Percentiles rank a stretch among this genome's conserved stretches.
These are phyloP conservation scores for Illadopsis cleaveri DNA, from an alignment of 2,113 vertebrate genomes.

Conservation along the genomic window DNA sequence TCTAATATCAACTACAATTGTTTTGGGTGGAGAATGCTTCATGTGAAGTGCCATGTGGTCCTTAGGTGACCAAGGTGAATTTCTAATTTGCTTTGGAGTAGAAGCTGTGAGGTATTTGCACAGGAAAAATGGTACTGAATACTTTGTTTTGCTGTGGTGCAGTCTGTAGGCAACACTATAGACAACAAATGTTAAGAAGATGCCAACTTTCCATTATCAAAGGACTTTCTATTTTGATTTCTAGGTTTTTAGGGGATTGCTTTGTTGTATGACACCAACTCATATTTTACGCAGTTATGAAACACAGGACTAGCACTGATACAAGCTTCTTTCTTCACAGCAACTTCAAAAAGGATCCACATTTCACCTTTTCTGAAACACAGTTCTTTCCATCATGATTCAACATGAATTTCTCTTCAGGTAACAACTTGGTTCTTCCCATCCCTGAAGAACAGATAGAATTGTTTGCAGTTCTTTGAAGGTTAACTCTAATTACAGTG, in stretches of 20 bases:
- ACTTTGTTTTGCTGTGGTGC: background rate
- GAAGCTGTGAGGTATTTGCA: background rate
- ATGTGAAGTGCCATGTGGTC: background rate
- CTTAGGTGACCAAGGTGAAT: background rate
- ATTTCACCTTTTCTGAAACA: background rate
- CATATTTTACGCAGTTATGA: background rate
- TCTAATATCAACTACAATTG: background rate
- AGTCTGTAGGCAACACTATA: background rate
- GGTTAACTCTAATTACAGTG: background rate
- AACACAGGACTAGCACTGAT: background rate
- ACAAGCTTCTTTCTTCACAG: background rate
- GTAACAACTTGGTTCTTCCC: background rate
- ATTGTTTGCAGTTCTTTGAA: background rate
- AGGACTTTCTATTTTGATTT: slow-evolving; percentile 6
- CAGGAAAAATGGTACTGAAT: background rate
- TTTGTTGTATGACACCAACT: background rate
- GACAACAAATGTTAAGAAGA: background rate
- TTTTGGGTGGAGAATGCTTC: background rate
- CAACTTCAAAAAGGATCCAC: background rate
- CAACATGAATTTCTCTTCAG: background rate
- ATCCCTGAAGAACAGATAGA: background rate
- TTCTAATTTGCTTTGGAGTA: background rate
- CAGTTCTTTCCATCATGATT: background rate
- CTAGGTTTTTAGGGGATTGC: background rate
- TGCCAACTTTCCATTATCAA: background rate